These are phyloP conservation scores for Anoplolepis gracilipes DNA, from an alignment of 1,140 invertebrate species.

Conservation along the genomic window DNA sequence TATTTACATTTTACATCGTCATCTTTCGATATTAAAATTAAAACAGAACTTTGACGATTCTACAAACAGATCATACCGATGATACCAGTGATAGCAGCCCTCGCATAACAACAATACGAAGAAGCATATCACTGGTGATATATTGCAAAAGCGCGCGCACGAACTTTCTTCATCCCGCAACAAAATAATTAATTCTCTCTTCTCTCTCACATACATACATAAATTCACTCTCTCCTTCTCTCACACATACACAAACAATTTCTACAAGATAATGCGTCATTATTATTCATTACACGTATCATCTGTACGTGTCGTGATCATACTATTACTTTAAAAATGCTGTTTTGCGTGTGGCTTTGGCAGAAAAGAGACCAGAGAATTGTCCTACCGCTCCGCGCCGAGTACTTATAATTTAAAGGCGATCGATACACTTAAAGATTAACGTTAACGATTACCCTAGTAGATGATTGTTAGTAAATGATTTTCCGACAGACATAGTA, in stretches of 20 bases:
- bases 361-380: constrained; percentile 76
- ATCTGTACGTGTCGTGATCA: constrained; percentile 26
- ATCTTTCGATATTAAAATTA: constrained; percentile 39
- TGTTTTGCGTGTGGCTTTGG: constrained; percentile 74
- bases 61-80: constrained; percentile 25
- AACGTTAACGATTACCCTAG: constrained; percentile 69
- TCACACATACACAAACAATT: constrained; percentile 69
- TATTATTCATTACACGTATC: constrained; percentile 68
- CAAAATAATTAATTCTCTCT: constrained; percentile 64
- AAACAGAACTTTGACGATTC: constrained; percentile 17
- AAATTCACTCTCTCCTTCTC: constrained; percentile 64
- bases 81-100: constrained; percentile 1
- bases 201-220: constrained; percentile 21
- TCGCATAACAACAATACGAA: constrained; percentile 12
- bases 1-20: constrained; percentile 80
- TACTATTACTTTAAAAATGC: constrained; percentile 60
- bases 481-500: constrained; percentile 12
- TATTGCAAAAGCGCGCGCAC: constrained; percentile 65
- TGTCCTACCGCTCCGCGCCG: constrained; percentile 64
- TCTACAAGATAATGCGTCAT: constrained; percentile 62
- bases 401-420: constrained; percentile 66
- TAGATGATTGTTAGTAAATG: constrained; percentile 51
- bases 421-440: constrained; percentile 49
- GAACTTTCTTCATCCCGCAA: constrained; percentile 51
- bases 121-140: constrained; percentile 51